These are phyloP conservation scores for Acronicta alni DNA, from an alignment of 2,888 invertebrate genomes.

Conservation along the genomic window DNA sequence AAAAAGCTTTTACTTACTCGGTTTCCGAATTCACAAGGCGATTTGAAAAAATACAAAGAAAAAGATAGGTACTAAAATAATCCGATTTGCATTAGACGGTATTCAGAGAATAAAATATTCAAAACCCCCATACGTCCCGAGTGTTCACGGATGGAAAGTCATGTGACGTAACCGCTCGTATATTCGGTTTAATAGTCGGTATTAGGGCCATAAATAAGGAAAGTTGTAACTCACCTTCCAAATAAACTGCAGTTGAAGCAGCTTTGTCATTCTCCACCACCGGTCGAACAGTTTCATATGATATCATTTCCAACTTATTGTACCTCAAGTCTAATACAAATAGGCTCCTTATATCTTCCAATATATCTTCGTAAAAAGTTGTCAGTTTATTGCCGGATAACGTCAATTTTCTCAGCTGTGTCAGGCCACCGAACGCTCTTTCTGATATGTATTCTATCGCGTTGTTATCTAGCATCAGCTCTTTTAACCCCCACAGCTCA, in stretches of 20 bases:
- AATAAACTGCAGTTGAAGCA: slow-evolving; percentile 91
- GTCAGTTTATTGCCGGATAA: slow-evolving; percentile 93
- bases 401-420: slow-evolving; percentile 91
- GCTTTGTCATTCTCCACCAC: slow-evolving; percentile 93
- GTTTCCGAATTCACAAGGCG: slow-evolving; percentile 30
- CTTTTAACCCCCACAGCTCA: slow-evolving; percentile 92
- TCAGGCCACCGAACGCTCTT: slow-evolving; percentile 93
- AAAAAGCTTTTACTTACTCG: slow-evolving; percentile 17
- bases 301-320: slow-evolving; percentile 93
- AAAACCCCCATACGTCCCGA: slow-evolving; percentile 43
- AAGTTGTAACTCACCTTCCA: slow-evolving; percentile 92
- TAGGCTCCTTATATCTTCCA: slow-evolving; percentile 92
- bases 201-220: slow-evolving; percentile 61
- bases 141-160: slow-evolving; percentile 43
- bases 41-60: slow-evolving; percentile 31
- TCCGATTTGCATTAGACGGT: slow-evolving; percentile 35
- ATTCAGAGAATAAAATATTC: slow-evolving; percentile 50
- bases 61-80: slow-evolving; percentile 25
- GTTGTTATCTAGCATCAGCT: slow-evolving; percentile 92
- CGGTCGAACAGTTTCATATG: slow-evolving; percentile 92
- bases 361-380: slow-evolving; percentile 92
- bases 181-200: slow-evolving; percentile 55
- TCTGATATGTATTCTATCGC: slow-evolving; percentile 92
- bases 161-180: slow-evolving; percentile 48
- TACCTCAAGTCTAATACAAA: slow-evolving; percentile 93